Conservation (phyloP, 1,140 invertebrate genomes). For the Telenomus remus region DNA sequence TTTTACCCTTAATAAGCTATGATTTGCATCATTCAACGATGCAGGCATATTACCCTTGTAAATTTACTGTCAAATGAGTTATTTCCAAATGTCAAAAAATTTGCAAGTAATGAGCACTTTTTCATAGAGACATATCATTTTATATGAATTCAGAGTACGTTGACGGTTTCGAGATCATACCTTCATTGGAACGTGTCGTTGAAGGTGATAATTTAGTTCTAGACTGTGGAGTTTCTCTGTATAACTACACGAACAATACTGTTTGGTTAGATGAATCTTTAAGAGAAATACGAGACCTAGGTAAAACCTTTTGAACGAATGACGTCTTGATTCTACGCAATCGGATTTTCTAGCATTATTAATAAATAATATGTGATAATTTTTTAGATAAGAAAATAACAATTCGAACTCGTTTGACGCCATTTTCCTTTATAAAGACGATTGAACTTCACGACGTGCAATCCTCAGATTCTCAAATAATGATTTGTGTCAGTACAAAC, state of each 20-base stretch:
- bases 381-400: constrained; percentile 55
- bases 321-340: neutral
- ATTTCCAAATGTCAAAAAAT: no score
- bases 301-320: constrained; percentile 23
- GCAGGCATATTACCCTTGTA: no score
- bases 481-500: constrained; percentile 59
- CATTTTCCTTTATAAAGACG: constrained; percentile 61
- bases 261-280: constrained; percentile 66
- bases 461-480: constrained; percentile 45
- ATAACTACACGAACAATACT: constrained; percentile 74
- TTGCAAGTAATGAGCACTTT: no score
- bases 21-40: no score
- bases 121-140: no score
- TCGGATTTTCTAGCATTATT: neutral
- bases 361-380: no score
- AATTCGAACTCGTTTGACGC: constrained; percentile 30
- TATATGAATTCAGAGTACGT: no score
- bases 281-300: constrained; percentile 14
- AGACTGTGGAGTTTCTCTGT: constrained; percentile 77
- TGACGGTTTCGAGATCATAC: constrained; percentile 69
- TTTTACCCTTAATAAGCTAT: no score
- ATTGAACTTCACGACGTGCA: constrained; percentile 57
- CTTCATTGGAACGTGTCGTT: constrained; percentile 67
- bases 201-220: constrained; percentile 75
- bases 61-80: no score